Base-by-base conservation (phyloP, 2,888 invertebrate genomes). In the Maniola hyperantus region DNA sequence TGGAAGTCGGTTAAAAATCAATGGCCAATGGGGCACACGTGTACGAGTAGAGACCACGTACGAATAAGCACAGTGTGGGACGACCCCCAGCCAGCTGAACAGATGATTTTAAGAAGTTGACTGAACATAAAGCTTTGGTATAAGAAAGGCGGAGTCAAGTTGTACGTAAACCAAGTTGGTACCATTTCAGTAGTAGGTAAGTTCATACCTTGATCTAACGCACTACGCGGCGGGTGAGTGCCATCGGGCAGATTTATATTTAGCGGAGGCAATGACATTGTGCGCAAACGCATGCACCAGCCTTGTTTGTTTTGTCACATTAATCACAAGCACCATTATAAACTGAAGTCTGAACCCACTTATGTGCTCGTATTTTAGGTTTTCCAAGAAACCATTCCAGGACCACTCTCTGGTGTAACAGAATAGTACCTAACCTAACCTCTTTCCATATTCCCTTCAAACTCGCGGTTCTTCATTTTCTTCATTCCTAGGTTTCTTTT, bases 181-280 rank as follows among this genome's bases (percentile, higher is more conserved):
- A 26, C 26, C 26, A 26, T 26, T 26, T 26, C 26, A 26, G 26
- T 26, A 33, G 11, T n/a, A n/a, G n/a, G 18, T 18, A 18, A 42
- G 10, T 44, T 13, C 42, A n/a, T 42, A 53, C 68, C 61, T 68
- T 68, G 66, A 66, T 68, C 68, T 64, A 64, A 65, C 62, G 50
- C 58, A n/a, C 59, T 57, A 54, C 54, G 50, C 63, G 51, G 51
- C 64, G 67, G 65, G 58, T 69, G 66, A 71, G 59, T 70, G 66
- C 63, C 64, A 60, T 57, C 72, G 15, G 61, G 58, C n/a, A n/a
- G n/a, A n/a, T n/a, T n/a, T 77, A 75, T 73, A 71, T 73, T 74
- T 76, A 77, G 73, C 70, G 55, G 68, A 75, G 74, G 74, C 73
- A 76, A 72, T 77, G 77, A 76, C 77, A 75, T 74, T 74, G 73